Conservation (phyloP, 2,888 invertebrate species). For the Mythimna impura region DNA sequence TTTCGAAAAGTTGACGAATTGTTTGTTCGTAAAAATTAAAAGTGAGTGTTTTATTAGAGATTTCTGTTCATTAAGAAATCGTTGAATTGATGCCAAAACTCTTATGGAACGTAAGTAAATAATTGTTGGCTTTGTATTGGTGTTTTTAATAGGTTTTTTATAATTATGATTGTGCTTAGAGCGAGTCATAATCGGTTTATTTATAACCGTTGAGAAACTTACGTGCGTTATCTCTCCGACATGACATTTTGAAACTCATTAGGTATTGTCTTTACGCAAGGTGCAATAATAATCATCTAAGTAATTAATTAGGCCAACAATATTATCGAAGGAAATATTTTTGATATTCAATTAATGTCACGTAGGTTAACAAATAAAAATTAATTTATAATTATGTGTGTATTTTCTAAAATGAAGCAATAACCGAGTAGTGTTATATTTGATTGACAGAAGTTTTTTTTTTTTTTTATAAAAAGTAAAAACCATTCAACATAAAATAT, state of each 20-base stretch:
- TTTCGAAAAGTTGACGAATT: slow-evolving; percentile 43
- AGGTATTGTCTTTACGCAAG: slow-evolving; percentile 6
- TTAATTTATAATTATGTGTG: neutral
- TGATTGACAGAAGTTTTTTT: too few species aligned
- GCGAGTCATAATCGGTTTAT: slow-evolving; percentile 27
- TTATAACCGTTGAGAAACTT: slow-evolving; percentile 37
- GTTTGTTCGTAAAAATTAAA: slow-evolving; percentile 41
- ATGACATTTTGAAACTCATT: slow-evolving; percentile 26
- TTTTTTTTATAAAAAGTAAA: neutral
- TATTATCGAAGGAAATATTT: neutral
- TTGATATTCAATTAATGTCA: neutral
- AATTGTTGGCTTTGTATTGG: slow-evolving; percentile 49
- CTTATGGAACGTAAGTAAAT: slow-evolving; percentile 62
- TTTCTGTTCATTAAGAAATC: slow-evolving; percentile 66
- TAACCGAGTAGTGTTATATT: neutral
- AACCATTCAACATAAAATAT: neutral
- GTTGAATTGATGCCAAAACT: slow-evolving; percentile 64
- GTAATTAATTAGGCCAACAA: slow-evolving; percentile 12
- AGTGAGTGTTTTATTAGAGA: slow-evolving; percentile 58
- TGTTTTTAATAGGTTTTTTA: slow-evolving; percentile 43
- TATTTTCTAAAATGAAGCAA: neutral
- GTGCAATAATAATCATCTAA: neutral
- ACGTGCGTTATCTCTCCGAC: slow-evolving; percentile 51
- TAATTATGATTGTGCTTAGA: slow-evolving; percentile 35
- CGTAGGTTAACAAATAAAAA: neutral